phyloP scores from a whole-genome alignment of 2,797 vertebrate species.

The Myiotriccus ornatus region DNA sequence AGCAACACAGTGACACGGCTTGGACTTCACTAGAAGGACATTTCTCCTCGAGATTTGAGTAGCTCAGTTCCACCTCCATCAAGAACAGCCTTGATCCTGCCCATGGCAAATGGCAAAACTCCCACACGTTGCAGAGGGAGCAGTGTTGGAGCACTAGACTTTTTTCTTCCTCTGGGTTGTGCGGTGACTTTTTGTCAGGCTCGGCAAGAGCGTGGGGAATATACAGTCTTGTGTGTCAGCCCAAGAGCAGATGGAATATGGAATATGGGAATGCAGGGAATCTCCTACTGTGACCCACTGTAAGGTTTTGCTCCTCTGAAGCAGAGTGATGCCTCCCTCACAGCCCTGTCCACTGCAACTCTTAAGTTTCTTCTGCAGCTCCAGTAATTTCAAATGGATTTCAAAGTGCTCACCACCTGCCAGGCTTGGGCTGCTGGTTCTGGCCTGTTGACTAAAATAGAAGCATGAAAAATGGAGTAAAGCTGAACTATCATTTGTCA shows the following conservation, averaged over 20 bases:
- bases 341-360: not conserved
- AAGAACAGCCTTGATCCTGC: not conserved
- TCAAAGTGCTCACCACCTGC: not conserved
- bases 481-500: not conserved
- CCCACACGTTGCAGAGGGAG: not conserved
- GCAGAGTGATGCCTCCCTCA: not conserved
- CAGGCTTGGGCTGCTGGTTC: not conserved
- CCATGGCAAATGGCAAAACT: not conserved
- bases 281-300: not conserved
- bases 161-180: not conserved
- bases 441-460: not conserved
- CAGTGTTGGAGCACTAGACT: not conserved
- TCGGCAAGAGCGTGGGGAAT: not conserved
- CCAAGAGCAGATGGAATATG: not conserved
- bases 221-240: not conserved
- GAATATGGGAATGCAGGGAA: not conserved
- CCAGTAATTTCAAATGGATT: not conserved
- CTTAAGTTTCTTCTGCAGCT: not conserved
- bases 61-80: not conserved
- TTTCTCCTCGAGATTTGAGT: not conserved
- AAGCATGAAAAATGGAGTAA: not conserved
- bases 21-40: not conserved
- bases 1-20: not conserved
- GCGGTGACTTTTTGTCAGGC: not conserved
- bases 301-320: not conserved